Conservation (phyloP, 2,888 invertebrate genomes). For the Eubasilissa splendida region DNA sequence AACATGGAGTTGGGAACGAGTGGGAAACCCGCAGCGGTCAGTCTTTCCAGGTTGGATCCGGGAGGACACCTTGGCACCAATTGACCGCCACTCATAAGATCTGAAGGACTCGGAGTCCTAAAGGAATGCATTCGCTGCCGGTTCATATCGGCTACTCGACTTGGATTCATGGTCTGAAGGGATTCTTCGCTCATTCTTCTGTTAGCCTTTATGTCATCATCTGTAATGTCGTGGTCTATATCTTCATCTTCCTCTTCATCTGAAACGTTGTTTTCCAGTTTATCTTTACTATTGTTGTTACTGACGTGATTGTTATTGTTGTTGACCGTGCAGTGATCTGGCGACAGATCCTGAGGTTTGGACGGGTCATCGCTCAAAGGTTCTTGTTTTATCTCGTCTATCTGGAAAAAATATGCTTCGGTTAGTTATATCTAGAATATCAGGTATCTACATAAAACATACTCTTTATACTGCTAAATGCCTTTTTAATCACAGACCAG, state of each 20-base stretch:
- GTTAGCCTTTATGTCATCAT: constrained; percentile 61
- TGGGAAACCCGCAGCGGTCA: constrained; percentile 76
- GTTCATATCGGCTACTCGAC: constrained; percentile 58
- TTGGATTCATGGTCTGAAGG: constrained; percentile 58
- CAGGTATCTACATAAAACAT: neutral
- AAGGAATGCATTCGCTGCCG: constrained; percentile 58
- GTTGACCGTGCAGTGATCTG: constrained; percentile 72
- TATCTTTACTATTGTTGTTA: constrained; percentile 67
- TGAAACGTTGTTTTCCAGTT: constrained; percentile 69
- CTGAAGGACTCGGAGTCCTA: constrained; percentile 60
- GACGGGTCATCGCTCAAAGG: constrained; percentile 69
- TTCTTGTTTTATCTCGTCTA: constrained; percentile 73
- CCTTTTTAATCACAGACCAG: too few species aligned
- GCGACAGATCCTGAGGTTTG: constrained; percentile 64
- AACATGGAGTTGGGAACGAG: constrained; percentile 92
- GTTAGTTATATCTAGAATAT: constrained; percentile 28
- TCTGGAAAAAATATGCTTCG: constrained; percentile 62
- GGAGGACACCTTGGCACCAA: constrained; percentile 61
- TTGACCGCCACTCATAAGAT: constrained; percentile 60
- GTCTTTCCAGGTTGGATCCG: constrained; percentile 65
- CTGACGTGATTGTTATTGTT: constrained; percentile 60
- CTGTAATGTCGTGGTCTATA: constrained; percentile 64
- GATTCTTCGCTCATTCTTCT: constrained; percentile 59
- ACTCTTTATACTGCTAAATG: neutral
- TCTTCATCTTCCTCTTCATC: constrained; percentile 74